Evolutionary conservation across 2,888 invertebrate genomes (phyloP).

Genomic region (Andrena dorsata): DNA sequence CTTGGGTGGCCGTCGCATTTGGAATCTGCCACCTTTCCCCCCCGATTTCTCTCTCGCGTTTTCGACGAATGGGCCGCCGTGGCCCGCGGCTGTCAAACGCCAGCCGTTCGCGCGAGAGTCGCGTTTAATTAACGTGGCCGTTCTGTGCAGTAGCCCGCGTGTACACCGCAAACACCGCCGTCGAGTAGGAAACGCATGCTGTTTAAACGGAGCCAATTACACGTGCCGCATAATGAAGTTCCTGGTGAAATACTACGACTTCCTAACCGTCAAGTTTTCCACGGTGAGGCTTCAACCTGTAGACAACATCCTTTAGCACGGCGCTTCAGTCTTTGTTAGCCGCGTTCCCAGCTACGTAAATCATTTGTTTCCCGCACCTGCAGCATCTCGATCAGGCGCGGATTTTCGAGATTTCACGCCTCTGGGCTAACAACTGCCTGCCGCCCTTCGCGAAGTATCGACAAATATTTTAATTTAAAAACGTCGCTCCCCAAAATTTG

Average conservation of each 20-base stretch:
- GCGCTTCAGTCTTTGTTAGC: background rate
- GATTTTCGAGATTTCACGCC: too few relatives aligned
- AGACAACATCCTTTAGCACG: conserved; percentile 17
- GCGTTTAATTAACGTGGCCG: conserved; percentile 28
- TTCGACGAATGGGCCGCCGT: background rate
- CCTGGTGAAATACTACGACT: conserved; percentile 81
- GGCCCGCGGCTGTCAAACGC: background rate
- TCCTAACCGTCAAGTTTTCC: conserved; percentile 80
- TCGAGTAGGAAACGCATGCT: conserved; percentile 55
- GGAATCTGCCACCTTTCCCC: background rate
- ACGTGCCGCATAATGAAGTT: conserved; percentile 79
- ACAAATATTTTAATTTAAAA: too few relatives aligned
- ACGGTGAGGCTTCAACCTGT: conserved; percentile 77
- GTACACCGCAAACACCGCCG: conserved; percentile 26
- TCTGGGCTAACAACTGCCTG: too few relatives aligned
- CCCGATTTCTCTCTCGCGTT: conserved; percentile 2
- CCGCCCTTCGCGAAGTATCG: too few relatives aligned
- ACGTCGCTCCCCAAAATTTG: too few relatives aligned
- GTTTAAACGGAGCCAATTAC: conserved; percentile 57
- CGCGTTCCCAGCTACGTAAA: too few relatives aligned
- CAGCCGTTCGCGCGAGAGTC: background rate
- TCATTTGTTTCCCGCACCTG: too few relatives aligned
- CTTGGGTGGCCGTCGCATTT: background rate
- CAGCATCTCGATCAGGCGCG: too few relatives aligned
- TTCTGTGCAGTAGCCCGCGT: conserved; percentile 3